Base-by-base conservation (phyloP, 2,797 vertebrate species). In the Premnoplex brunnescens region DNA sequence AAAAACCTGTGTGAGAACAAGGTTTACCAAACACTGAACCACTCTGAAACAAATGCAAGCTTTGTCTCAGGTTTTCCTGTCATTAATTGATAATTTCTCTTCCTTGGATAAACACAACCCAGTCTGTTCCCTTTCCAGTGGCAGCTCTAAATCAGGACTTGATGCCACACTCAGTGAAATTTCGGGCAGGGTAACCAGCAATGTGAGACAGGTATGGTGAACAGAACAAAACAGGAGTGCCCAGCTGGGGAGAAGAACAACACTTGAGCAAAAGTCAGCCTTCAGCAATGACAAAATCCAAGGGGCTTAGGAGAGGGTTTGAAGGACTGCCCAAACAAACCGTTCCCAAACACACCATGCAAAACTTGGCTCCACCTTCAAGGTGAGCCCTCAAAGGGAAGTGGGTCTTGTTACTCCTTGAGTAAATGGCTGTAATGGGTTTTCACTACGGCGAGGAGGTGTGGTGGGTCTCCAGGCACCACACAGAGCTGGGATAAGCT, bases 21-120 rank as follows among this genome's bases (percentile, higher is more conserved):
- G 36, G 44, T 66, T 91, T 89, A 86, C 85, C 79, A 72, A 93
- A 72, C 28, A 49, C 37, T 64, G 62, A 91, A 39, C 12, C 19
- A 43, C 46, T 32, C 41, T 55, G 46, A 74, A 72, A 77, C n/a
- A 67, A 92, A 86, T 21, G 32, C 15, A 43, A 51, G 13, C 59
- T 76, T 77, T 60, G 44, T 64, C 64, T 87, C 14, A 48, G 39
- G 23, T 59, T 77, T 52, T 89, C 51, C 37, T 89, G 30, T 17
- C 58, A 54, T 62, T 84, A 78, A 78, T 5, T 81, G 54, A 28
- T 58, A 22, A 68, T 66, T 94, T 89, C 32, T 93, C 59, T 82
- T 49, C 54, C 30, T 87, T 34, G 17, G 30, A 74, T 28, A 58
- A 89, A 80, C 20, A 60, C 12, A 77, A 58, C 16, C 17, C 60